These are phyloP conservation scores for Acropternis orthonyx DNA, from an alignment of 2,797 vertebrate species.

Conservation along the genomic window DNA sequence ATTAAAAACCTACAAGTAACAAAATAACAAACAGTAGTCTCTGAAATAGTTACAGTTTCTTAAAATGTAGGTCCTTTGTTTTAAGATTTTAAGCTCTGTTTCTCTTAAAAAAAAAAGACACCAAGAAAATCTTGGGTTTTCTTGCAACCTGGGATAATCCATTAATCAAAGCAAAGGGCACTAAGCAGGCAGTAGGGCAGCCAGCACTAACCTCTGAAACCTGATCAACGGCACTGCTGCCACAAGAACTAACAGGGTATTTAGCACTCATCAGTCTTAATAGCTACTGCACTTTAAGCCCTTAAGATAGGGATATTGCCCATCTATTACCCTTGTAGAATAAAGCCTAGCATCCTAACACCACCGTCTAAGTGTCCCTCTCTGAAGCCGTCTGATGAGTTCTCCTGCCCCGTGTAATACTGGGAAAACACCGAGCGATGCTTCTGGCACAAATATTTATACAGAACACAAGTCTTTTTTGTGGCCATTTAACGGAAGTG, in stretches of 20 bases:
- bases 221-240: neutral
- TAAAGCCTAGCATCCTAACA: neutral
- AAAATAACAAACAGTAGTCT: neutral
- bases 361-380: neutral
- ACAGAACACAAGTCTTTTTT: neutral
- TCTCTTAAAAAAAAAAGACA: neutral
- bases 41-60: neutral
- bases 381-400: neutral
- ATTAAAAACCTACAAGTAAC: neutral
- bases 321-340: neutral
- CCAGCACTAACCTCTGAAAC: neutral
- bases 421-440: neutral
- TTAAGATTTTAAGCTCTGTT: neutral
- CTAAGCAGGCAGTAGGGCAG: neutral
- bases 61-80: neutral
- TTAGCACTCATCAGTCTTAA: conserved; percentile 18
- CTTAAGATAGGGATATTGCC: neutral
- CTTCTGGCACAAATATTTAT: neutral
- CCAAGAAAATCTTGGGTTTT: neutral
- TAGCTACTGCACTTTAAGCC: neutral
- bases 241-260: neutral
- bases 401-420: neutral
- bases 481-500: neutral
- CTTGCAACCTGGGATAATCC: neutral
- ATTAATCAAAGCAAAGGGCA: neutral